Evolutionary conservation across 2,797 vertebrate genomes (phyloP), one percentile per base, ranked within the genome.

Genomic region (Pteronotus mesoamericanus): DNA sequence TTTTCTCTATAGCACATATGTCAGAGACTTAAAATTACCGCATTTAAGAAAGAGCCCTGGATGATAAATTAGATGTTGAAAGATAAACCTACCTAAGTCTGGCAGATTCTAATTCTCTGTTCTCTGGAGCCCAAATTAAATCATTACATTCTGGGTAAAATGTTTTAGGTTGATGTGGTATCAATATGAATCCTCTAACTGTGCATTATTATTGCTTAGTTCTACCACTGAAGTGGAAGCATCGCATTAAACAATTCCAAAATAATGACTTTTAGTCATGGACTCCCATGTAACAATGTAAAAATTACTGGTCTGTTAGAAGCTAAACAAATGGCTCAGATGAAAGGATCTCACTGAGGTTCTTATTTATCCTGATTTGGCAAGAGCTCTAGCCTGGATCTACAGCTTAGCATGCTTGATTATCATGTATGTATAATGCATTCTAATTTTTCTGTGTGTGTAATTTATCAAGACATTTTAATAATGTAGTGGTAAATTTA

Each of bases 171-270:
- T 86, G 68, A 84, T 82, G 72, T 8, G 79, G 78, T 55, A 91
- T 15, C 61, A 77, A 64, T 93, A 77, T 46, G 51, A 42, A 55
- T 16, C 8, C 84, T 44, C 39, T 93, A 95, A 91, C 96, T 96
- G 90, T 69, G 97, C 74, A 69, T 82, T 78, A 91, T 86, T 86
- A 72, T 79, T 89, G 10, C 4, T 96, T 39, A 84, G 78, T 96
- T 94, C 29, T 92, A 91, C 18, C 22, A 57, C 26, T 85, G 15
- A 16, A 66, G 37, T 69, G 74, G 79, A 79, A 86, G 26, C 18
- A 89, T 69, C 75, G 59, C 9, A 68, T 86, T 32, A 71, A 98
- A 96, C 34, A 79, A 44, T 87, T 95, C 21, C 79, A 15, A 89
- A 96, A 69, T 66, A 69, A 77, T 59, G 5, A 89, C 71, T 92